Evolutionary conservation across 1,140 invertebrate species (phyloP).

Genomic region (Drosophila teissieri): DNA sequence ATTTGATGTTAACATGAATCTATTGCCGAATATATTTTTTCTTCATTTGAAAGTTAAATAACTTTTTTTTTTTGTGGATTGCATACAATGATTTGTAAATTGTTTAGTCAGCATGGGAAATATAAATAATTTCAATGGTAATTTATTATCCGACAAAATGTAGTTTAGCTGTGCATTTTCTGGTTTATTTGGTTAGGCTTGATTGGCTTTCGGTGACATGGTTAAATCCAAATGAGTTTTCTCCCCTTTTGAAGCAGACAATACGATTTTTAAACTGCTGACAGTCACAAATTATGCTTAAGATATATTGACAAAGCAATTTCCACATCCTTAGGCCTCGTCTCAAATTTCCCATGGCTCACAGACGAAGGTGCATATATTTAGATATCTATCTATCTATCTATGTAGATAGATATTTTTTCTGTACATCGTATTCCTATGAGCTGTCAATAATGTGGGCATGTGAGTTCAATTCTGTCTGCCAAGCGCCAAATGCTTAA

Average conservation of each 20-base stretch:
- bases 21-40: constrained; percentile 35
- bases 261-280: constrained; percentile 24
- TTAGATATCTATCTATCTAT: too few species aligned
- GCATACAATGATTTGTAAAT: constrained; percentile 21
- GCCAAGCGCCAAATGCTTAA: constrained; percentile 59
- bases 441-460: constrained; percentile 62
- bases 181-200: not conserved
- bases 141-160: constrained; percentile 15
- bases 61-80: not conserved
- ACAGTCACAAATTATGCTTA: constrained; percentile 48
- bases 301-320: constrained; percentile 51
- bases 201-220: constrained; percentile 23
- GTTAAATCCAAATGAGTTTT: constrained; percentile 38
- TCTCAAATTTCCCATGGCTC: constrained; percentile 33
- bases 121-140: constrained; percentile 11
- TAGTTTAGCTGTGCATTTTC: not conserved
- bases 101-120: constrained; percentile 20
- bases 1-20: constrained; percentile 37
- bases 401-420: not conserved
- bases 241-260: constrained; percentile 22
- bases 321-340: constrained; percentile 39
- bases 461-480: constrained; percentile 49
- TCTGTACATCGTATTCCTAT: constrained; percentile 15
- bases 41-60: constrained; percentile 44
- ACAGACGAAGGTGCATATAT: constrained; percentile 30